A percentile compares a stretch with the other conserved stretches of the same genome.
These are phyloP conservation scores for Stictonetta naevosa DNA, from an alignment of 2,113 vertebrate genomes.

Conservation along the genomic window DNA sequence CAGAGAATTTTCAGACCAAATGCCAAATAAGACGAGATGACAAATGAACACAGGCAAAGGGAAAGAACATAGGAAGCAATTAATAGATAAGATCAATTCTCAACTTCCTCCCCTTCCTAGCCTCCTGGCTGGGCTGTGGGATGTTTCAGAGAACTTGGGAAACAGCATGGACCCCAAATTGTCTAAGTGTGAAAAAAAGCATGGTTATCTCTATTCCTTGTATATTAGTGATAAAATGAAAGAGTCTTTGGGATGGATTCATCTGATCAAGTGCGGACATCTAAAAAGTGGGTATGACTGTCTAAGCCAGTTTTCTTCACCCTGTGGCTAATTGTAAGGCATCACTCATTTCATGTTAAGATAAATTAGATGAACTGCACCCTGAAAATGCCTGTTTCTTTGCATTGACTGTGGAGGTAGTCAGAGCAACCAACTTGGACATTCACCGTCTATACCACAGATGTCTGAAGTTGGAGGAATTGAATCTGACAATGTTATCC, in stretches of 20 bases:
- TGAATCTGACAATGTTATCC: not conserved
- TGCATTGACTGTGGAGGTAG: not conserved
- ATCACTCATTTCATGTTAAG: not conserved
- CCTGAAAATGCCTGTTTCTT: not conserved
- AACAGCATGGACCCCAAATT: not conserved
- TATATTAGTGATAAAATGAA: not conserved
- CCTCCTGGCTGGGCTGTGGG: not conserved
- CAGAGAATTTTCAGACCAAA: not conserved
- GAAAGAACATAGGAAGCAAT: not conserved
- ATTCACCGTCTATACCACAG: not conserved
- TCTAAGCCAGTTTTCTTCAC: not conserved
- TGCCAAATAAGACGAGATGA: not conserved
- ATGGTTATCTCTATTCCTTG: not conserved
- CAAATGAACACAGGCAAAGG: not conserved
- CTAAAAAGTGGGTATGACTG: not conserved
- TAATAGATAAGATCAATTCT: not conserved
- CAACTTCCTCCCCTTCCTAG: not conserved
- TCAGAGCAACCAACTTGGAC: not conserved
- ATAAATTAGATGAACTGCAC: not conserved
- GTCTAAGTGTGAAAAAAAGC: not conserved
- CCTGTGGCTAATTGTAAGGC: not conserved
- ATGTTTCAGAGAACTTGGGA: not conserved
- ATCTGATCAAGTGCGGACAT: not conserved
- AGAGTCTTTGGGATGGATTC: not conserved
- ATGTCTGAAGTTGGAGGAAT: not conserved